A percentile compares a stretch with the other conserved stretches of the same genome.
Conservation (phyloP, 2,113 vertebrate genomes). For the Herpailurus yagouaroundi region DNA sequence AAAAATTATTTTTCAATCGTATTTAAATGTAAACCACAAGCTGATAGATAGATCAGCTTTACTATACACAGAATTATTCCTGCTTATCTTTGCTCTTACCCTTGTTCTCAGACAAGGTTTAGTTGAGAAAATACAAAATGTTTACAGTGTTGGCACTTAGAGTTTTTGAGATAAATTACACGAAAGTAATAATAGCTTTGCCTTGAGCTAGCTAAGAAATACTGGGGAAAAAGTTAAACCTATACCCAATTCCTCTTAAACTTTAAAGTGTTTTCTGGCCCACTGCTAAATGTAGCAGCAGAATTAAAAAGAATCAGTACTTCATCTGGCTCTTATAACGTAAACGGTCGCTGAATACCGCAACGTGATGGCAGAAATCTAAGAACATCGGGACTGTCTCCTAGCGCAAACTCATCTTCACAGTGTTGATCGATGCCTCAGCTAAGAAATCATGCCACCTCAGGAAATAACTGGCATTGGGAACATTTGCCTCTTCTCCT, state of each 20-base stretch:
- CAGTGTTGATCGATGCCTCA: conserved; percentile 77
- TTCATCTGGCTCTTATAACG: conserved; percentile 59
- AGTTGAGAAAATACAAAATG: conserved; percentile 72
- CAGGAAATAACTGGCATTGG: conserved; percentile 86
- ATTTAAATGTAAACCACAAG: conserved; percentile 78
- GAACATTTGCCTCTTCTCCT: conserved; percentile 51
- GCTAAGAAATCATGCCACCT: conserved; percentile 85
- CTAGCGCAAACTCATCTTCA: conserved; percentile 83
- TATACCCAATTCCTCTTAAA: conserved; percentile 65
- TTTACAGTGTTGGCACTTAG: conserved; percentile 86
- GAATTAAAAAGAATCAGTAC: conserved; percentile 46
- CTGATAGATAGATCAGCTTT: conserved; percentile 58
- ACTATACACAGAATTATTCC: conserved; percentile 76
- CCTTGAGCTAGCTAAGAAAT: conserved; percentile 77
- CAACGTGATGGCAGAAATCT: conserved; percentile 55
- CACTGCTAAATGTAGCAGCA: conserved; percentile 77
- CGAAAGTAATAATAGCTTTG: conserved; percentile 67
- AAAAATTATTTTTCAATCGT: conserved; percentile 81
- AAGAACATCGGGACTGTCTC: conserved; percentile 75
- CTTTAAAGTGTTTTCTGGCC: conserved; percentile 68
- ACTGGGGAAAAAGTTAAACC: conserved; percentile 59
- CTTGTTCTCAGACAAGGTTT: conserved; percentile 79
- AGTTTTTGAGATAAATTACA: conserved; percentile 72
- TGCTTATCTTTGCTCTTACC: conserved; percentile 80
- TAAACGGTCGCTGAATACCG: conserved; percentile 68